Base-by-base conservation (phyloP, 1,140 invertebrate species). In the Drosophila nebulosa region DNA sequence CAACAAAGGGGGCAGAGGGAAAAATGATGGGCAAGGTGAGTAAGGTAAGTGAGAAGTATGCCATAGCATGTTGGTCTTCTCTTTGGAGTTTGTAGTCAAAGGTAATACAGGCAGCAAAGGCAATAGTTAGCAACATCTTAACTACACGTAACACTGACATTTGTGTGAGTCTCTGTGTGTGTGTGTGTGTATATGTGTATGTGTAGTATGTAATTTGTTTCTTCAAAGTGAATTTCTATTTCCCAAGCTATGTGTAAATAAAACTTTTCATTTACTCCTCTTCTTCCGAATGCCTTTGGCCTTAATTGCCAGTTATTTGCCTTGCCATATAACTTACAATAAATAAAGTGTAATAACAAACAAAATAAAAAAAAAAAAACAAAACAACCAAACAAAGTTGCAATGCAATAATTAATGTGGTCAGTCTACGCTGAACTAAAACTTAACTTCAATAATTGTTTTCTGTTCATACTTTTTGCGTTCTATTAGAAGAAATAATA, bases 11-110 rank as follows among this genome's bases (percentile, higher is more conserved):
- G 10, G 30, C 30, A 4, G 10, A 12, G 2, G 24, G 2, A 4
- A 24, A 12, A 32, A 3, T n/a, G 30, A n/a, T n/a, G n/a, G n/a
- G n/a, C n/a, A n/a, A n/a, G 10, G 30, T 32, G 30, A 10, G 9
- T 32, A 30, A 30, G 10, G 30, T 32, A 10, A 12, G 10, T 10
- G 10, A 12, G n/a, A n/a, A n/a, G n/a, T n/a, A 12, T 75, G 39
- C 9, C 3, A 36, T 36, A n/a, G n/a, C n/a, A 36, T 72, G 69
- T 76, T 76, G 64, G 57, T 51, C 72, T 73, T 3, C 16, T 55
- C 63, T 69, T n/a, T 59, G 36, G 6, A 60, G n/a, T 32, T 55
- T 64, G 46, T 50, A 72, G 64, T 72, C 69, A 75, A 75, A 72
- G 69, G 73, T 72, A 69, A 67, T 22, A 21, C 7, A 46, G 39